A percentile compares a stretch with the other conserved stretches of the same genome.
These are phyloP conservation scores for Turdus rufiventris DNA, from an alignment of 2,113 vertebrate genomes.

Conservation along the genomic window DNA sequence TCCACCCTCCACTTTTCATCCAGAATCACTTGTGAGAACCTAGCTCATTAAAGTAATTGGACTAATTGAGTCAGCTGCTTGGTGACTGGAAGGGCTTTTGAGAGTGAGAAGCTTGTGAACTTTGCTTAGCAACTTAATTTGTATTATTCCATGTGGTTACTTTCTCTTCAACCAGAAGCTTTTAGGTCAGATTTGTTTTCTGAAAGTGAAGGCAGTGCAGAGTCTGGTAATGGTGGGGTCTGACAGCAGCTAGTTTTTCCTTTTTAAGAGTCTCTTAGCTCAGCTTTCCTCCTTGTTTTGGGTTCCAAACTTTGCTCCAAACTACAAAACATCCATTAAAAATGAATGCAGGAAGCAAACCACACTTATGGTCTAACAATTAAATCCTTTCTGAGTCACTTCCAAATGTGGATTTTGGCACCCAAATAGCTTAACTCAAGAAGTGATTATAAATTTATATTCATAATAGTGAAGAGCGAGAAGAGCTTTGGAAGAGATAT, in stretches of 20 bases:
- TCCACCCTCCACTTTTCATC: not conserved
- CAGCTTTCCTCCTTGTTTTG: not conserved
- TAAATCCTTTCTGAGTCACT: not conserved
- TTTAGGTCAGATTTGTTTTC: constrained; percentile 16
- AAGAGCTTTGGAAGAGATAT: not conserved
- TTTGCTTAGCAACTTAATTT: constrained; percentile 28
- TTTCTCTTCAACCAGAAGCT: not conserved
- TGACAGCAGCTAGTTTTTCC: not conserved
- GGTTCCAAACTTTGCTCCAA: not conserved
- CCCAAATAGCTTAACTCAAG: not conserved
- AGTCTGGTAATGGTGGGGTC: not conserved
- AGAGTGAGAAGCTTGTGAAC: not conserved
- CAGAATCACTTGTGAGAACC: not conserved
- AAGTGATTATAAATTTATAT: not conserved
- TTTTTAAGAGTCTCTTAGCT: not conserved
- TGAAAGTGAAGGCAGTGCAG: not conserved
- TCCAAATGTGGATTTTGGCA: not conserved
- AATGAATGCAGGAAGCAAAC: not conserved
- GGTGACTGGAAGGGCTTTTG: not conserved
- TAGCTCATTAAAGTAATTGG: not conserved
- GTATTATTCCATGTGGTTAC: constrained; percentile 19
- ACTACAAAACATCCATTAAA: not conserved
- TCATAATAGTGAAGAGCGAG: not conserved
- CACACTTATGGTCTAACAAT: not conserved
- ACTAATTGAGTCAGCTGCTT: not conserved